Evolutionary conservation across 30 jellyfish, hydroid and myxozoan species (phyloP).

Genomic region (Pseudorhiza aurosa): DNA sequence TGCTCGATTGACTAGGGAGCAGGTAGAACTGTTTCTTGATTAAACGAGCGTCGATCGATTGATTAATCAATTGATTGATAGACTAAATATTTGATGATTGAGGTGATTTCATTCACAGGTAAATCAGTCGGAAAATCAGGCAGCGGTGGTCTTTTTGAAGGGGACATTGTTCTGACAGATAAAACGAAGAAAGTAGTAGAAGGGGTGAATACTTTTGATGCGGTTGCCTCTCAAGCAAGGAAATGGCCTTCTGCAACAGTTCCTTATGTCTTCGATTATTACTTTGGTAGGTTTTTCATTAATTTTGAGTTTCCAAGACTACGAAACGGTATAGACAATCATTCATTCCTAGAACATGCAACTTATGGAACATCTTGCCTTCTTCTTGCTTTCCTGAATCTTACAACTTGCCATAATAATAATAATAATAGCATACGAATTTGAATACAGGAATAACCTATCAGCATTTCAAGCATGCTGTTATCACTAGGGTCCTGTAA

Average conservation of each 20-base stretch:
- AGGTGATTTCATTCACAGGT: too few species aligned
- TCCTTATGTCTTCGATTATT: constrained; percentile 29
- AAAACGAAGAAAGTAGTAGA: constrained; percentile 27
- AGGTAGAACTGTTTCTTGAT: neutral
- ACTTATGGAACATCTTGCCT: too few species aligned
- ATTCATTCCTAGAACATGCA: too few species aligned
- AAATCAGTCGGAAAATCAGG: neutral
- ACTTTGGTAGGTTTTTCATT: constrained; percentile 40
- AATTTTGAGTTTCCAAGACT: too few species aligned
- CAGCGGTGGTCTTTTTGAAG: neutral
- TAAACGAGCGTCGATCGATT: neutral
- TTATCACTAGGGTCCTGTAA: too few species aligned
- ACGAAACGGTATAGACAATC: too few species aligned
- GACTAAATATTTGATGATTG: too few species aligned
- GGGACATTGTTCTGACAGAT: constrained; percentile 36
- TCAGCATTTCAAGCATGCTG: too few species aligned
- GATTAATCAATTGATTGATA: neutral
- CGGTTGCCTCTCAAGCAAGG: constrained; percentile 11
- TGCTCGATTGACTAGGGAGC: neutral
- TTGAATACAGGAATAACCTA: too few species aligned
- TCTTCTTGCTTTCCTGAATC: too few species aligned
- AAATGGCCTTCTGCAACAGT: constrained; percentile 45
- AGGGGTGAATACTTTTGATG: constrained; percentile 41
- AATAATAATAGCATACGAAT: too few species aligned
- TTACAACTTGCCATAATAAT: too few species aligned